phyloP scores from a whole-genome alignment of 2,797 vertebrate genomes.

The Darevskia nairensis region DNA sequence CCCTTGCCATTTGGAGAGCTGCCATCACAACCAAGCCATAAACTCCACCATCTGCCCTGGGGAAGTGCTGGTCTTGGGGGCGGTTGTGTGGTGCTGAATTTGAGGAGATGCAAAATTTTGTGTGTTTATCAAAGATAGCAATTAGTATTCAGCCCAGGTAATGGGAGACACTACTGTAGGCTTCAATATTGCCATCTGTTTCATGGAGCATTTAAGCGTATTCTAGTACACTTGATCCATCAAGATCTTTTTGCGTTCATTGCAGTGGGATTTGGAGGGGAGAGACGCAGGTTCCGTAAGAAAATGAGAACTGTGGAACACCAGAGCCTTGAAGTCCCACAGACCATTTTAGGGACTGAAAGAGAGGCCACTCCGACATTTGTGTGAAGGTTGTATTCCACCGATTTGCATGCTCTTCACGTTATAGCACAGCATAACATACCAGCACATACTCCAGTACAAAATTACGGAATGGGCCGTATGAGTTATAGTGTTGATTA shows the following conservation, averaged over 20 bases:
- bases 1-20: background rate
- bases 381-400: background rate
- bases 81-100: background rate
- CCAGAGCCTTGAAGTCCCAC: too few relatives aligned
- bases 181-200: background rate
- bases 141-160: conserved; percentile 13
- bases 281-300: background rate
- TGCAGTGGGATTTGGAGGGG: background rate
- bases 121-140: background rate
- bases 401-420: background rate
- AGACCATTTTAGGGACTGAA: background rate
- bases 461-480: conserved; percentile 31
- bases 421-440: conserved; percentile 34
- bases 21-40: background rate
- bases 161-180: background rate
- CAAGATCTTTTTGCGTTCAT: background rate
- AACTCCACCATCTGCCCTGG: background rate
- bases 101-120: background rate
- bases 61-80: background rate
- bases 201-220: background rate
- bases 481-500: conserved; percentile 29
- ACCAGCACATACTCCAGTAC: conserved; percentile 54
- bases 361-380: accelerated
- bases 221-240: background rate
- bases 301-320: background rate